Evolutionary conservation across 1,140 invertebrate genomes (phyloP), one percentile per base, ranked within the genome.

Genomic region (Saxidomus purpurata): DNA sequence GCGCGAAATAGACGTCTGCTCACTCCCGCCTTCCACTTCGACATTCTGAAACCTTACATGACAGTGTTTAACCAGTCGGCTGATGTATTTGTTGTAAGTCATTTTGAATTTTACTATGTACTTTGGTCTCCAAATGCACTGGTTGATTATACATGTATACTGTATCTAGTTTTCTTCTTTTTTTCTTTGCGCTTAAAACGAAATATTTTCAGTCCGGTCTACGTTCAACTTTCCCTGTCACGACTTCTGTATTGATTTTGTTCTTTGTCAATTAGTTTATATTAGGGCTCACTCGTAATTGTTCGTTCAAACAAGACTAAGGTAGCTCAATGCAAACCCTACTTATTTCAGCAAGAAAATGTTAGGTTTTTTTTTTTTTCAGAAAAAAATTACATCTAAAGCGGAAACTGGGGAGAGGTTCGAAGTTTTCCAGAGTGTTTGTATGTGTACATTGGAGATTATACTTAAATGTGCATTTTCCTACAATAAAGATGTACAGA

Each of bases 11-110:
- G 98, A 86, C 98, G 98, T 96, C 97, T 99, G 90, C 97, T 99
- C 4, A 98, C 98, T 0, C 98, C 98, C n/a, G 97, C 98, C 0
- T 99, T 99, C 94, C 98, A 98, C 95, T 98, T 98, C 92, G 97
- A 97, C 82, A 98, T 99, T 63, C 96, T 99, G 59, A 97, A 98
- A 89, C 97, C 97, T 87, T 98, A 98, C 93, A 93, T 98, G 17
- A 71, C 31, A 38, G 67, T 71, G 19, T 71, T 71, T 36, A 71
- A 40, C 36, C 31, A 71, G 36, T 8, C 67, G 40, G 19, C 67
- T 17, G 67, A 71, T 40, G 40, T 22, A 40, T 4, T 71, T 9
- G 67, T 71, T 2, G 67, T 71, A 38, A 40, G 40, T 74, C 28
- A n/a, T 69, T 69, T 17, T n/a, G 36, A 69, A 8, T n/a, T n/a